Evolutionary conservation across 2,888 invertebrate genomes (phyloP).

Genomic region (Cerastis rubricosa): DNA sequence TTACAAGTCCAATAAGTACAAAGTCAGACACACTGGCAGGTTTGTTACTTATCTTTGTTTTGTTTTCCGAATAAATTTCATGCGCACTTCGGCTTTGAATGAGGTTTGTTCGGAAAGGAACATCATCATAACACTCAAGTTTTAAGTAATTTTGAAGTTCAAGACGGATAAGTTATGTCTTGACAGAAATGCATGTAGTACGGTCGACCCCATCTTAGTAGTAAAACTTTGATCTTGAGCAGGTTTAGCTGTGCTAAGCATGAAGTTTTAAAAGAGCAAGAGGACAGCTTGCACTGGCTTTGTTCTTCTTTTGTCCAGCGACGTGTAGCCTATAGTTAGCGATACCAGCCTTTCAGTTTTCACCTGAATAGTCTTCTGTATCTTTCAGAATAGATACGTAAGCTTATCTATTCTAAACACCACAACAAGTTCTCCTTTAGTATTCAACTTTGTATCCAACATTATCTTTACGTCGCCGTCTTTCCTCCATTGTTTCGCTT

Average conservation of each 20-base stretch:
- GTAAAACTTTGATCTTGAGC: neutral
- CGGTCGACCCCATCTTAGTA: neutral
- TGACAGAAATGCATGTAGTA: neutral
- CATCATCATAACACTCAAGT: conserved; percentile 6
- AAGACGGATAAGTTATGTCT: neutral
- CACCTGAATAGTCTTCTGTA: neutral
- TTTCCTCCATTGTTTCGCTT: conserved; percentile 49
- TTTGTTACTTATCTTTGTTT: conserved; percentile 38
- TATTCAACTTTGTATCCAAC: conserved; percentile 38
- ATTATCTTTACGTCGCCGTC: conserved; percentile 35
- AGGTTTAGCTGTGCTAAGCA: neutral
- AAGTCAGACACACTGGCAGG: conserved; percentile 35
- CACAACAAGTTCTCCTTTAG: conserved; percentile 21
- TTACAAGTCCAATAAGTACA: conserved; percentile 50
- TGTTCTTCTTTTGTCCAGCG: neutral
- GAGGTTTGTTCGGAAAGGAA: neutral
- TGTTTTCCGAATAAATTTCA: conserved; percentile 26
- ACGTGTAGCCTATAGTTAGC: neutral
- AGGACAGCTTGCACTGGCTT: neutral
- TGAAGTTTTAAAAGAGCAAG: neutral
- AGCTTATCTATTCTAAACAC: conserved; percentile 22
- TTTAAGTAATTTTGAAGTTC: neutral
- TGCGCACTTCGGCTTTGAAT: neutral
- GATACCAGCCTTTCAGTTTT: neutral
- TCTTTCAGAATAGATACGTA: conserved; percentile 15